phyloP scores from a whole-genome alignment of 2,113 vertebrate genomes.

The Pavo muticus region DNA sequence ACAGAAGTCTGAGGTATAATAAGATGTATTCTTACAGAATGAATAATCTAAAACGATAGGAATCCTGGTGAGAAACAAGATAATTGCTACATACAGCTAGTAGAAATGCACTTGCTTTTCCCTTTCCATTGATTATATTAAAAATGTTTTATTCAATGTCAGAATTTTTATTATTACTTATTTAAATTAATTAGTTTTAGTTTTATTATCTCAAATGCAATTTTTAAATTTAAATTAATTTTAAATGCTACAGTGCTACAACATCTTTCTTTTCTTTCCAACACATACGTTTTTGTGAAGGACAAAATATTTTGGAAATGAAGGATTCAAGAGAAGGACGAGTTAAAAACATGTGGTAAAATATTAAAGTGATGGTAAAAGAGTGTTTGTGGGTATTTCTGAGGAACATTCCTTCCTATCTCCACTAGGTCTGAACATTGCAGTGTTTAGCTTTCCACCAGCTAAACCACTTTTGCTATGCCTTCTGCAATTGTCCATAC shows the following conservation, averaged over 20 bases:
- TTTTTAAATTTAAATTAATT: not conserved
- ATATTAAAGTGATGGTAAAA: not conserved
- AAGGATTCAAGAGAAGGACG: not conserved
- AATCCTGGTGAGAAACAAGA: not conserved
- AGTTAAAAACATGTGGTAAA: not conserved
- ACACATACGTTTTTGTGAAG: not conserved
- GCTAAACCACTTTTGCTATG: not conserved
- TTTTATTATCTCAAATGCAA: not conserved
- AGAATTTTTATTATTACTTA: not conserved
- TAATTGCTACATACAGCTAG: not conserved
- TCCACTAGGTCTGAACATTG: not conserved
- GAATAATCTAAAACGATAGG: not conserved
- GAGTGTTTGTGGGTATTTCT: not conserved
- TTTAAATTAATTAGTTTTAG: not conserved
- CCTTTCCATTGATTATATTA: not conserved
- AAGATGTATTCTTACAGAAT: not conserved
- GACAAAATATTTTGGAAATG: not conserved
- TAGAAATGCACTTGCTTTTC: not conserved
- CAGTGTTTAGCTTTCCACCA: not conserved
- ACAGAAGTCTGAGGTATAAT: not conserved
- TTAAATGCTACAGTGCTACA: not conserved
- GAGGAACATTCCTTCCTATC: not conserved
- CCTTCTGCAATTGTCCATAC: slow-evolving; percentile 8
- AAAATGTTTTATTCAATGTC: not conserved
- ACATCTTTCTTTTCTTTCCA: not conserved